Percentiles rank a stretch among this genome's conserved stretches.
Evolutionary conservation across 2,113 vertebrate species (phyloP).

Genomic region (Corapipo altera): DNA sequence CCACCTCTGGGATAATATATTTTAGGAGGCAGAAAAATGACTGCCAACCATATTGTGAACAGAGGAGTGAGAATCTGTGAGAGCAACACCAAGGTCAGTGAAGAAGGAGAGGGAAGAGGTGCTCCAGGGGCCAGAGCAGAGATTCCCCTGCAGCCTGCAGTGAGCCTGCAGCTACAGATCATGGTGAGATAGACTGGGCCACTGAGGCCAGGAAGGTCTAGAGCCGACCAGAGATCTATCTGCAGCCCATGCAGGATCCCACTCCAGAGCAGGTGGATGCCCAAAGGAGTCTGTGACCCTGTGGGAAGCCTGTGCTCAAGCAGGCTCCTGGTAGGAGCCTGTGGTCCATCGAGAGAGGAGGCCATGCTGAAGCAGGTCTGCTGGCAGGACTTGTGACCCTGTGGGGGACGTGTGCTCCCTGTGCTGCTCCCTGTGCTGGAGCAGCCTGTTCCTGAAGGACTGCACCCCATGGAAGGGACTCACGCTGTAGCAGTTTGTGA

Average conservation of each 20-base stretch:
- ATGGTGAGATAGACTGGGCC: background rate
- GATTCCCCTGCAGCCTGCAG: background rate
- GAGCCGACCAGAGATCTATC: background rate
- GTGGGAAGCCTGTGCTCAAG: background rate
- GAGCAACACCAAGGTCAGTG: background rate
- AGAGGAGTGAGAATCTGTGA: background rate
- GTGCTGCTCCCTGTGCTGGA: too few species aligned
- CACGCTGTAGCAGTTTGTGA: too few species aligned
- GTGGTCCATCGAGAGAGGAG: background rate
- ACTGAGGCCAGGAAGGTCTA: background rate
- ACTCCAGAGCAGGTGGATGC: background rate
- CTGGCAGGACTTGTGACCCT: background rate
- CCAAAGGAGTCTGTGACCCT: background rate
- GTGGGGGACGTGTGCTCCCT: fast-evolving
- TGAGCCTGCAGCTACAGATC: background rate
- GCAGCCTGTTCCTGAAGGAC: background rate
- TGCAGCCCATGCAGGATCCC: background rate
- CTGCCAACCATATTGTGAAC: background rate
- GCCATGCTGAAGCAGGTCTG: background rate
- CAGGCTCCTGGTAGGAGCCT: background rate
- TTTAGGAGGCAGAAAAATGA: background rate
- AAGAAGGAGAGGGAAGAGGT: background rate
- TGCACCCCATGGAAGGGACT: fast-evolving
- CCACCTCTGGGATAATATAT: background rate
- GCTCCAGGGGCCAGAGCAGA: background rate